These are phyloP conservation scores for Menidia beryllina DNA, from an alignment of 2,113 vertebrate genomes.

Conservation along the genomic window DNA sequence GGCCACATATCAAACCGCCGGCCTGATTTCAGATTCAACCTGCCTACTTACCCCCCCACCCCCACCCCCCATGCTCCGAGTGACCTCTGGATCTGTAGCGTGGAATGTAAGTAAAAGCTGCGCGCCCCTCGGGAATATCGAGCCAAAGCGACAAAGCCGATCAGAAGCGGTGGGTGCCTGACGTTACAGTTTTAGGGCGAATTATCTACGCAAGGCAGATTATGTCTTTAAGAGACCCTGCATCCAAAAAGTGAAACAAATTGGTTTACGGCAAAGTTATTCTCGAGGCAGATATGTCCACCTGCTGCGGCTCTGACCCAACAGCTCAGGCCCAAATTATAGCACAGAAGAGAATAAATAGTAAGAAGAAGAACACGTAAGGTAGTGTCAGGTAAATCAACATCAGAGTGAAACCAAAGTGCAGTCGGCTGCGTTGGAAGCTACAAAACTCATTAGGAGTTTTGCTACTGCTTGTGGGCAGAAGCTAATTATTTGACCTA, in stretches of 20 bases:
- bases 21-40: constrained; percentile 30
- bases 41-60: constrained; percentile 7
- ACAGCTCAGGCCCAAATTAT: too few relatives aligned
- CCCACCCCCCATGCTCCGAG: neutral
- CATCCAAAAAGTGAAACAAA: constrained; percentile 35
- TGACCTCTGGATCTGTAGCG: neutral
- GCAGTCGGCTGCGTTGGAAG: too few relatives aligned
- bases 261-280: constrained; percentile 25
- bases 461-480: too few relatives aligned
- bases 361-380: too few relatives aligned
- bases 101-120: neutral
- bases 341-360: too few relatives aligned
- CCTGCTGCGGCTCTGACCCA: neutral
- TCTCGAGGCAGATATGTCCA: neutral
- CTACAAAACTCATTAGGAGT: too few relatives aligned
- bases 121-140: neutral
- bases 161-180: constrained; percentile 17
- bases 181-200: constrained; percentile 10
- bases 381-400: too few relatives aligned
- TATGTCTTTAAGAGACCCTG: constrained; percentile 31
- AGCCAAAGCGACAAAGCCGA: too few relatives aligned
- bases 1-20: constrained; percentile 54
- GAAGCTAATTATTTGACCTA: too few relatives aligned
- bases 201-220: constrained; percentile 18
- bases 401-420: too few relatives aligned